A percentile compares a stretch with the other conserved stretches of the same genome.
phyloP scores from a whole-genome alignment of 2,113 vertebrate species.

The Clarias gariepinus region DNA sequence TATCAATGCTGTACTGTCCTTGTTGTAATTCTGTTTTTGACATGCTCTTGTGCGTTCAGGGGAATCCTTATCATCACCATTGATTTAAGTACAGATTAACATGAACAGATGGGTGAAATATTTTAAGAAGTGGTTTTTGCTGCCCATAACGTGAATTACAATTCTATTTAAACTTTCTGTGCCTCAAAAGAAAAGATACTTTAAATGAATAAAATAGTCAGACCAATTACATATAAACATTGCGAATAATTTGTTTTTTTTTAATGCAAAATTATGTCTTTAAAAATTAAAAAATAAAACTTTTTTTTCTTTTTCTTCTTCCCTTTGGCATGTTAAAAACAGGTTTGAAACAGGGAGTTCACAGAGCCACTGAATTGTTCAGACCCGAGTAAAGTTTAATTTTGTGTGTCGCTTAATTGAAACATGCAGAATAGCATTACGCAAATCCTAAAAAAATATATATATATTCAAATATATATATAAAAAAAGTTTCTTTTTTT shows the following conservation, averaged over 20 bases:
- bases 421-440: constrained; percentile 36
- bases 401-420: constrained; percentile 6
- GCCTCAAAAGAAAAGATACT: neutral
- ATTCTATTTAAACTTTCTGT: neutral
- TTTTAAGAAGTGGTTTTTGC: neutral
- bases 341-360: neutral
- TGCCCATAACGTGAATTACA: neutral
- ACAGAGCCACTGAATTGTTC: constrained; percentile 9
- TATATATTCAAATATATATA: neutral
- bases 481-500: neutral
- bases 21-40: constrained; percentile 41
- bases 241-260: neutral
- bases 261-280: neutral
- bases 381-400: constrained; percentile 7
- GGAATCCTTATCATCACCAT: neutral
- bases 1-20: constrained; percentile 54
- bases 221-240: neutral
- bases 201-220: neutral
- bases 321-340: neutral
- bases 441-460: constrained; percentile 1
- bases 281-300: neutral
- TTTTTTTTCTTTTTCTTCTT: too few species aligned
- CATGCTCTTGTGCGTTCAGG: neutral
- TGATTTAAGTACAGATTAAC: neutral
- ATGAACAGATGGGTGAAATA: neutral